These are phyloP conservation scores for Anoplophora glabripennis DNA, from an alignment of 1,140 invertebrate species.

Conservation along the genomic window DNA sequence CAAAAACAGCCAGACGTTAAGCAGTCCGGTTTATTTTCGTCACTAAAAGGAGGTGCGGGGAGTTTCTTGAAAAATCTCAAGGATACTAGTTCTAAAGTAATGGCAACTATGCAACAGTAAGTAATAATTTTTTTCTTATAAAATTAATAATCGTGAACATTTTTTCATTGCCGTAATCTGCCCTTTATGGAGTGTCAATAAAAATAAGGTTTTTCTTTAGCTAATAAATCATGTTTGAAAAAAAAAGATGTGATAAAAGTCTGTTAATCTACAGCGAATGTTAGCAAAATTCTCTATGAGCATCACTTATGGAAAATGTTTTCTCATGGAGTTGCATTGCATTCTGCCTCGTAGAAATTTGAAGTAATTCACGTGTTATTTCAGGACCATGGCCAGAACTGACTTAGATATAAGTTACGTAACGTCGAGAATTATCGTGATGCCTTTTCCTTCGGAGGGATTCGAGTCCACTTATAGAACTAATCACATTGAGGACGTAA, in stretches of 20 bases:
- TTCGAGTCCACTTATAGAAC: slow-evolving; percentile 90
- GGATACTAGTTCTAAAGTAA: slow-evolving; percentile 94
- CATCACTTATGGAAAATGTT: too few relatives aligned
- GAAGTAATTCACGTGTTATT: slow-evolving; percentile 38
- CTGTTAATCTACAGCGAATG: too few relatives aligned
- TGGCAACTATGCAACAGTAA: slow-evolving; percentile 93
- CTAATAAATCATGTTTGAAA: too few relatives aligned
- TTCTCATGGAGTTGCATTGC: too few relatives aligned
- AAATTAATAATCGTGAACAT: too few relatives aligned
- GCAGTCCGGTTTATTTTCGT: slow-evolving; percentile 68
- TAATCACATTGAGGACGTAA: slow-evolving; percentile 91
- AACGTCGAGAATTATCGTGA: slow-evolving; percentile 83
- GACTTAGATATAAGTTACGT: slow-evolving; percentile 90
- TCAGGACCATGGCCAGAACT: slow-evolving; percentile 78
- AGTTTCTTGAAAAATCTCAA: slow-evolving; percentile 91
- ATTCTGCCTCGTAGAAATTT: too few relatives aligned
- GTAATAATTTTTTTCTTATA: slow-evolving; percentile 43
- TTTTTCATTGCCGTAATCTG: too few relatives aligned
- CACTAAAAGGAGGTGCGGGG: slow-evolving; percentile 77
- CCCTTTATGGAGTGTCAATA: too few relatives aligned
- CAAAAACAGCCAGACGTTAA: slow-evolving; percentile 33
- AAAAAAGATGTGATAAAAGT: too few relatives aligned
- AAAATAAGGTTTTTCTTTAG: too few relatives aligned
- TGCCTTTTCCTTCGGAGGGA: slow-evolving; percentile 92
- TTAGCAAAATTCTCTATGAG: too few relatives aligned